Percentiles rank a stretch among this genome's conserved stretches.
phyloP scores from a whole-genome alignment of 1,140 invertebrate species.

The Polypedilum pembai region DNA sequence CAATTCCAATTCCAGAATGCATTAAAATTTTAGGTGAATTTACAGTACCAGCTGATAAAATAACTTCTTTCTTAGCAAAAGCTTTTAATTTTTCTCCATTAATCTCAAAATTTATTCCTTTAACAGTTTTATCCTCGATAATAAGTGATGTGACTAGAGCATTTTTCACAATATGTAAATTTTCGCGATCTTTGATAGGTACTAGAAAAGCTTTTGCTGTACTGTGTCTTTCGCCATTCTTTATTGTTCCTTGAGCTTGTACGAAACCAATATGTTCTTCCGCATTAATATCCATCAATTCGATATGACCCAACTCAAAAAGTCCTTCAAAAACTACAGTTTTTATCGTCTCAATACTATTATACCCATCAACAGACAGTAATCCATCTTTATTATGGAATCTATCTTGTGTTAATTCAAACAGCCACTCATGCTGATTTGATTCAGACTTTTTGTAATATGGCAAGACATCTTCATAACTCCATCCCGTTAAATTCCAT shows the following conservation, averaged over 20 bases:
- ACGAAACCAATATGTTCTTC: slow-evolving; percentile 48
- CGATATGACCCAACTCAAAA: slow-evolving; percentile 43
- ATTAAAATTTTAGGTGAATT: slow-evolving; percentile 49
- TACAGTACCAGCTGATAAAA: slow-evolving; percentile 50
- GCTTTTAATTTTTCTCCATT: slow-evolving; percentile 38
- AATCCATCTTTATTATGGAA: slow-evolving; percentile 45
- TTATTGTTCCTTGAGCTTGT: slow-evolving; percentile 43
- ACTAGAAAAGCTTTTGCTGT: slow-evolving; percentile 49
- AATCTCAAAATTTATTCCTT: slow-evolving; percentile 41
- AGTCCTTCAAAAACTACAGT: slow-evolving; percentile 43
- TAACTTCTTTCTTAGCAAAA: slow-evolving; percentile 46
- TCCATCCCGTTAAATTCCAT: slow-evolving; percentile 64
- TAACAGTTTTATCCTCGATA: slow-evolving; percentile 37
- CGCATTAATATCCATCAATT: slow-evolving; percentile 49
- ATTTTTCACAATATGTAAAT: slow-evolving; percentile 40
- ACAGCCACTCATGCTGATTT: slow-evolving; percentile 47
- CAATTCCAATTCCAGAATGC: slow-evolving; percentile 50
- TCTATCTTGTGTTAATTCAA: slow-evolving; percentile 52
- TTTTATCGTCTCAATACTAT: slow-evolving; percentile 42
- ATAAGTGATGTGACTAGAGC: slow-evolving; percentile 44
- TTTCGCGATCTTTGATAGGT: slow-evolving; percentile 26
- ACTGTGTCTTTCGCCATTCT: slow-evolving; percentile 51
- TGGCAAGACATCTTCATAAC: slow-evolving; percentile 58
- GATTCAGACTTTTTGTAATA: slow-evolving; percentile 63
- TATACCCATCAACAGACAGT: slow-evolving; percentile 50